Percentiles rank a stretch among this genome's conserved stretches.
Evolutionary conservation across 1,140 invertebrate species (phyloP).

Genomic region (Zophobas morio): DNA sequence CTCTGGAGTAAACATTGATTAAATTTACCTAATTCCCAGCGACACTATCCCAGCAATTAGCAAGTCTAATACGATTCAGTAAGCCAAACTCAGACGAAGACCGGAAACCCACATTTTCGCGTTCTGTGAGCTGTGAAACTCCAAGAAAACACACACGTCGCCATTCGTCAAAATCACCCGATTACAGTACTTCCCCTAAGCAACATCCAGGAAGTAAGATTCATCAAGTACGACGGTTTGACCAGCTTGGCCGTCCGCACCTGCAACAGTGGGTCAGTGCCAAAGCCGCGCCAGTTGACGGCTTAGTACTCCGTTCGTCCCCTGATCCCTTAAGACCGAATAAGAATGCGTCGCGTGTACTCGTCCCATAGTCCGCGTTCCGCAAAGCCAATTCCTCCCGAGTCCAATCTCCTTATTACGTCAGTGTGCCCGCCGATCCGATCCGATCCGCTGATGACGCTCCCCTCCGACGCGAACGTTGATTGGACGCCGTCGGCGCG

Average conservation of each 20-base stretch:
- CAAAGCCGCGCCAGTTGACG: not conserved
- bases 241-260: not conserved
- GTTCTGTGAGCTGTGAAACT: no score
- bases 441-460: conserved; percentile 15
- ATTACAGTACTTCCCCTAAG: no score
- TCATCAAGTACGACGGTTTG: not conserved
- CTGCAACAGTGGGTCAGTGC: conserved; percentile 19
- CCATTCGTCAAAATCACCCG: no score
- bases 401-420: conserved; percentile 38
- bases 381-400: conserved; percentile 30
- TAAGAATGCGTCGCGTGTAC: conserved; percentile 3
- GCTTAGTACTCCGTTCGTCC: not conserved
- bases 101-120: no score
- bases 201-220: not conserved
- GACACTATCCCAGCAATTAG: no score
- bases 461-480: conserved; percentile 47
- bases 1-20: no score
- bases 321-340: not conserved
- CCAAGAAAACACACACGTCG: no score
- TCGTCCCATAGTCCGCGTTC: not conserved
- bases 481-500: conserved; percentile 51
- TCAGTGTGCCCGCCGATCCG: conserved; percentile 24
- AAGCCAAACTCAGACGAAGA: no score
- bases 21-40: no score
- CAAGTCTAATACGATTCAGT: no score